These are phyloP conservation scores for Cerastis rubricosa DNA, from an alignment of 2,888 invertebrate species.

Conservation along the genomic window DNA sequence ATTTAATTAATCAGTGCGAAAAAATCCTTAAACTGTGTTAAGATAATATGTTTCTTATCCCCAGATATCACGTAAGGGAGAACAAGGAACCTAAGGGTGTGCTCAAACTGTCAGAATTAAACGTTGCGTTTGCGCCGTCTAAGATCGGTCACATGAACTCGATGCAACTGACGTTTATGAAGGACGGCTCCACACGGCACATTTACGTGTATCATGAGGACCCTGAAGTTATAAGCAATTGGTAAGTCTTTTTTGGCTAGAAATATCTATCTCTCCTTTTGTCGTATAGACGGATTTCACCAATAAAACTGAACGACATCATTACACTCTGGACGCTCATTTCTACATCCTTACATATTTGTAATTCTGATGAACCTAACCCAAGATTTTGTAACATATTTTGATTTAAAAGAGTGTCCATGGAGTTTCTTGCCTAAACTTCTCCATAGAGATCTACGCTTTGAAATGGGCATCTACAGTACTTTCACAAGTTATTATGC, in stretches of 20 bases:
- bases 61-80: slow-evolving; percentile 93
- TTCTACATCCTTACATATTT: no score
- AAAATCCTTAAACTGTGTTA: background rate
- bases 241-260: slow-evolving; percentile 86
- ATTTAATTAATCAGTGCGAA: background rate
- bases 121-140: slow-evolving; percentile 95
- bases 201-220: slow-evolving; percentile 97
- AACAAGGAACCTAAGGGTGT: slow-evolving; percentile 95
- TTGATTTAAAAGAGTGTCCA: no score
- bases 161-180: slow-evolving; percentile 96
- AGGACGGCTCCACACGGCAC: slow-evolving; percentile 96
- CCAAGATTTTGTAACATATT: no score
- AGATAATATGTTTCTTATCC: slow-evolving; percentile 49
- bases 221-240: slow-evolving; percentile 95
- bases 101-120: slow-evolving; percentile 95
- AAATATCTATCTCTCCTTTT: background rate
- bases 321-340: no score
- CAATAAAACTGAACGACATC: background rate
- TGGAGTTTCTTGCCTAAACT: no score
- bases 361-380: no score
- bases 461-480: no score
- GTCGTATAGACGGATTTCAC: background rate
- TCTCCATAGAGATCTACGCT: no score
- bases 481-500: no score
- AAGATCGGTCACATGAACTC: slow-evolving; percentile 95